A percentile compares a stretch with the other conserved stretches of the same genome.
Evolutionary conservation across 2,888 invertebrate species (phyloP).

Genomic region (Drosophila pseudotalamancana): DNA sequence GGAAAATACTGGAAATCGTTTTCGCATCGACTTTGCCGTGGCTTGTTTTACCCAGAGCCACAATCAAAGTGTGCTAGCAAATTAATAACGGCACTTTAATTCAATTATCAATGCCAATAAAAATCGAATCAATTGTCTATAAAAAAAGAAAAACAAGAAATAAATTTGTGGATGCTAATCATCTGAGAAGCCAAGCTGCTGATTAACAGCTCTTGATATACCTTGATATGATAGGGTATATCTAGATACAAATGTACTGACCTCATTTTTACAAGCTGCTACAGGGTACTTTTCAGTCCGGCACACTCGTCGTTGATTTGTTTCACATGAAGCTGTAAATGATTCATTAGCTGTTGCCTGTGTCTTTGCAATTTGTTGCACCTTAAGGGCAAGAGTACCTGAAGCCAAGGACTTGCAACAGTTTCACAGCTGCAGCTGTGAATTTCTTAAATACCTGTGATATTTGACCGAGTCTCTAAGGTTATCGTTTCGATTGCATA

Average conservation of each 20-base stretch:
- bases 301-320: neutral
- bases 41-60: conserved; percentile 35
- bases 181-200: neutral
- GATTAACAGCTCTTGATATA: neutral
- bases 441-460: conserved; percentile 37
- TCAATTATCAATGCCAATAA: conserved; percentile 78
- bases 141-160: conserved; percentile 16
- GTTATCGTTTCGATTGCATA: conserved; percentile 22
- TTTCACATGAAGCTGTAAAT: conserved; percentile 45
- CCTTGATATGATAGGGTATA: too few relatives aligned
- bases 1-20: conserved; percentile 71
- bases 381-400: conserved; percentile 21
- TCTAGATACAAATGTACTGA: too few relatives aligned
- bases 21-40: conserved; percentile 27
- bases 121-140: conserved; percentile 76
- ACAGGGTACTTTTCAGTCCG: neutral
- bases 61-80: conserved; percentile 63
- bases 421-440: conserved; percentile 11
- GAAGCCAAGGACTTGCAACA: conserved; percentile 29
- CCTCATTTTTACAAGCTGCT: neutral
- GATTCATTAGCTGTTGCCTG: conserved; percentile 47
- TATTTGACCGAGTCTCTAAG: conserved; percentile 36
- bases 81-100: conserved; percentile 67
- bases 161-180: neutral
- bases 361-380: conserved; percentile 52